phyloP scores from a whole-genome alignment of 2,888 invertebrate genomes.

The Hetaerina titia region DNA sequence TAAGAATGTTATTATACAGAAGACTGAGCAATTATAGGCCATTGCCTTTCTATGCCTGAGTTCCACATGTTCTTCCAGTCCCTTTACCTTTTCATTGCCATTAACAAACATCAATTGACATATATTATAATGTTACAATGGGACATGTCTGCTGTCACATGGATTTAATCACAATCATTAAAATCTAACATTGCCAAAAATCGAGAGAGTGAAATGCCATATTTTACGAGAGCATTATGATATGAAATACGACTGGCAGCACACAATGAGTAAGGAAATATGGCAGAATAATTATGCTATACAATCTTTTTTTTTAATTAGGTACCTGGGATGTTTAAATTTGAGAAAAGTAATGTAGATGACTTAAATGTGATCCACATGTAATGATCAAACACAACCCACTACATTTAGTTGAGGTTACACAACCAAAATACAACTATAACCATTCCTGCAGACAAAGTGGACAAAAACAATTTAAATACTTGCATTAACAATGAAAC shows the following conservation, averaged over 20 bases:
- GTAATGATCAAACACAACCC: background rate
- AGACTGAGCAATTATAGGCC: slow-evolving; percentile 63
- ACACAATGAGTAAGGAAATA: slow-evolving; percentile 39
- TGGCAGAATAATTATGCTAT: slow-evolving; percentile 44
- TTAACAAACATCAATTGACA: slow-evolving; percentile 64
- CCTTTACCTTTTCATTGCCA: slow-evolving; percentile 62
- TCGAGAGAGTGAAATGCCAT: slow-evolving; percentile 64
- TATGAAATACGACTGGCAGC: slow-evolving; percentile 60
- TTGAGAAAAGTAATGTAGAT: slow-evolving; percentile 13
- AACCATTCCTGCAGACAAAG: background rate
- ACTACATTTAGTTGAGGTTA: slow-evolving; percentile 5
- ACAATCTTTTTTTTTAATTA: slow-evolving; percentile 45
- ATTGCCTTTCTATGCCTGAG: slow-evolving; percentile 63
- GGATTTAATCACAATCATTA: slow-evolving; percentile 62
- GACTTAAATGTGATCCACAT: background rate
- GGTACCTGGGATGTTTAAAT: slow-evolving; percentile 32
- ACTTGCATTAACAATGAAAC: background rate
- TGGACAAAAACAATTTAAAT: background rate
- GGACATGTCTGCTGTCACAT: slow-evolving; percentile 57
- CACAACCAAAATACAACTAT: background rate
- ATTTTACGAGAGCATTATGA: slow-evolving; percentile 60
- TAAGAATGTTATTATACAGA: slow-evolving; percentile 39
- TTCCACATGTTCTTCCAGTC: slow-evolving; percentile 58
- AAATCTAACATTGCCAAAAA: slow-evolving; percentile 65
- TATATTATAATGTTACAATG: slow-evolving; percentile 58